Evolutionary conservation across 2,113 vertebrate genomes (phyloP), one percentile per base, ranked within the genome.

Genomic region (Plotosus lineatus): DNA sequence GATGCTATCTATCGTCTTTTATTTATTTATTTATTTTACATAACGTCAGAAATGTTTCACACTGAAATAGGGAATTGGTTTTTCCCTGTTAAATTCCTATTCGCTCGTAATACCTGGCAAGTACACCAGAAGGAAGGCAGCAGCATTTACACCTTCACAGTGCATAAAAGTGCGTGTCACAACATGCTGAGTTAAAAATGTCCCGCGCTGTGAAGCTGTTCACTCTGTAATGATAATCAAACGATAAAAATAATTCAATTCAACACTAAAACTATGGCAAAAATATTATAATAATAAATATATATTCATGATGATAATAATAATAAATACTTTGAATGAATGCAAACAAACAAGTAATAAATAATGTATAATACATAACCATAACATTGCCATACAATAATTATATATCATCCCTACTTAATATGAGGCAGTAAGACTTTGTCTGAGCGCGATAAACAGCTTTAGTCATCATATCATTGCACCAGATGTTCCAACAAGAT

Each of bases 201-300:
- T 38, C 73, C 65, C 65, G 55, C 26, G 65, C n/a, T 46, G 44
- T 31, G 42, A 69, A 15, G 72, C 61, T 56, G 48, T 73, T 65
- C 75, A 40, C 36, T 63, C 74, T 58, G 42, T 58, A 58, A 73
- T 42, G 40, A 78, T 0, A 31, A 55, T 60, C 23, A 19, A 80
- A 71, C 44, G 66, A 78, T 61, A 82, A 79, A 76, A 56, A 53
- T 68, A 79, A 31, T 56, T 63, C 46, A 36, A 40, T 73, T 78
- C 69, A 87, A 71, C 46, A 44, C 46, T 58, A 66, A 56, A 73
- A n/a, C 77, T 81, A 77, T 84, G 73, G 69, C 53, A 56, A 77
- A 80, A 83, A n/a, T n/a, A n/a, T n/a, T 78, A 85, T 51, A 79
- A 76, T 71, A 86, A 87, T 86, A 85, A 87, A 87, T 86, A 87